Base-by-base conservation (phyloP, 2,797 vertebrate genomes). In the Morelia viridis region DNA sequence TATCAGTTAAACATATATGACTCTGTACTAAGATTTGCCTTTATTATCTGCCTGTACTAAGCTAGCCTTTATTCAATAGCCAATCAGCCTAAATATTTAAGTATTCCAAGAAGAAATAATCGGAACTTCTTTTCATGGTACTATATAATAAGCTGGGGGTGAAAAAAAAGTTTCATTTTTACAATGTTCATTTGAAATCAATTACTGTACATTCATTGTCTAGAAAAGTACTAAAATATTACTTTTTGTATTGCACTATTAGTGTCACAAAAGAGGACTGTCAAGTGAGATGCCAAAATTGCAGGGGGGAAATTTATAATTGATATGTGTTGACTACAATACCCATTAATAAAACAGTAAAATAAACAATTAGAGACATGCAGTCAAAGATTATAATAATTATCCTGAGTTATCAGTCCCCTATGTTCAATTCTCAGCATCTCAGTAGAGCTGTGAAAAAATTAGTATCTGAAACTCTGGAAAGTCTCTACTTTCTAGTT, bases 41-140 rank as follows among this genome's bases (percentile, higher is more conserved):
- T 35, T 35, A 35, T 35, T 35, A 35, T 35, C 35, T 35, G 35
- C 35, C 35, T 35, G 35, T 35, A 35, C 35, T 35, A 35, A 87
- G 22, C 50, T 53, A 92, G 92, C 85, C 90, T 12, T 28, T 91
- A 89, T 85, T 91, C 89, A 85, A 60, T 22, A 11, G 41, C 53
- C 62, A 31, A 28, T 90, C 80, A 90, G 68, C 56, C n/a, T 7
- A 0, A 87, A 13, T 53, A 11, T 5, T 58, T 93, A 60, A 60
- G 0, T 57, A 90, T 91, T 94, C 57, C 41, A 88, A 61, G 91
- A 60, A 80, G 0, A 1, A 90, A 84, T 80, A 53, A 60, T 1
- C 12, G 0, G 22, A 92, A 94, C 84, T 88, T 84, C 0, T 91
- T 93, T 91, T 87, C 60, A 58, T 46, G 53, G 22, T 53, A 28